Conservation (phyloP, 2,797 vertebrate species). For the Sus cebifrons region DNA sequence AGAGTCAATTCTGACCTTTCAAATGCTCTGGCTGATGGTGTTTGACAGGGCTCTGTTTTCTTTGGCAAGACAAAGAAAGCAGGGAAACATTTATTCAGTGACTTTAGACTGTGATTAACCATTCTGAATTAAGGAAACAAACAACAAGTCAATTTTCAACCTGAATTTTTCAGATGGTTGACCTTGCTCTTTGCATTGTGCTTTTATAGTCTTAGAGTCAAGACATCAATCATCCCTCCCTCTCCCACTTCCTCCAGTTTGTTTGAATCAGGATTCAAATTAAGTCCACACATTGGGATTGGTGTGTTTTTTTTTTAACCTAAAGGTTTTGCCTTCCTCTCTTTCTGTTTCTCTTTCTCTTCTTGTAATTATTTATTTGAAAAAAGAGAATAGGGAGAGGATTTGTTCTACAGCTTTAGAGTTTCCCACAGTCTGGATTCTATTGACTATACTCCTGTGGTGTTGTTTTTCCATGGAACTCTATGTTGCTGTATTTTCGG, state of each 20-base stretch:
- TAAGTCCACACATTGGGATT: not conserved
- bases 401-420: not conserved
- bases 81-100: constrained; percentile 21
- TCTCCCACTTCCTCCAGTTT: not conserved
- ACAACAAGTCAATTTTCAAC: not conserved
- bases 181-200: constrained; percentile 42
- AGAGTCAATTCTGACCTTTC: constrained; percentile 21
- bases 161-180: constrained; percentile 57
- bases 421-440: not conserved
- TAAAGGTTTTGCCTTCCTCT: not conserved
- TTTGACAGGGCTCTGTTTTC: constrained; percentile 46
- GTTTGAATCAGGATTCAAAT: constrained; percentile 34
- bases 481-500: constrained; percentile 19
- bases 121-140: constrained; percentile 59
- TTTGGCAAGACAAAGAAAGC: constrained; percentile 55
- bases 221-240: not conserved
- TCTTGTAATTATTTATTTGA: constrained; percentile 22
- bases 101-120: constrained; percentile 47
- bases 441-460: not conserved
- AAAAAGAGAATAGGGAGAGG: not conserved
- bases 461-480: not conserved
- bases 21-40: not conserved
- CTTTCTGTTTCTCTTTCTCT: not conserved
- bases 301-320: not conserved
- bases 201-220: constrained; percentile 50